phyloP scores from a whole-genome alignment of 1,140 invertebrate species.

The Mya arenaria region DNA sequence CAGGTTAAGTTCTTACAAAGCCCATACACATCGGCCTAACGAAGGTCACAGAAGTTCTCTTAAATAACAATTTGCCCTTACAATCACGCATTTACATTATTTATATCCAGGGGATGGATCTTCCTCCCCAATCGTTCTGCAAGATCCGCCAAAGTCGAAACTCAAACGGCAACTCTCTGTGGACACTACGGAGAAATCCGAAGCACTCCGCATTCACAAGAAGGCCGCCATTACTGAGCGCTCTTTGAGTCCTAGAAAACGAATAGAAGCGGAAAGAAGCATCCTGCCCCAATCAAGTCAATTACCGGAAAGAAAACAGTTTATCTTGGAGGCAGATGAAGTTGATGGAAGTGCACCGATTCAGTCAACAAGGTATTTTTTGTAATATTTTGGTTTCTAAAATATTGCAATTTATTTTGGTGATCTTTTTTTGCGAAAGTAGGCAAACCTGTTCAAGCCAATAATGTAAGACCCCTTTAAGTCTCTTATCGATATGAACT shows the following conservation, averaged over 20 bases:
- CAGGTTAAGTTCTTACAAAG: neutral
- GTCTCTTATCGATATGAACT: too few species aligned
- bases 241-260: neutral
- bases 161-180: conserved; percentile 45
- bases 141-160: conserved; percentile 40
- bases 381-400: too few species aligned
- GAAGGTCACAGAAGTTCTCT: neutral
- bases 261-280: neutral
- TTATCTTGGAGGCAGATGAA: too few species aligned
- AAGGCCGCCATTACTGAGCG: conserved; percentile 2
- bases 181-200: conserved; percentile 27
- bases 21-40: neutral
- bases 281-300: neutral
- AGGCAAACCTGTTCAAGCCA: too few species aligned
- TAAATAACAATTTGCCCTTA: neutral
- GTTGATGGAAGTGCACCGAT: too few species aligned
- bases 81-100: neutral
- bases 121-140: neutral
- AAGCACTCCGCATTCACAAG: conserved; percentile 18
- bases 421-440: too few species aligned
- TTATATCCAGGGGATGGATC: neutral
- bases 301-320: too few species aligned
- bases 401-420: too few species aligned
- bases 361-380: too few species aligned
- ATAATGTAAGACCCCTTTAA: too few species aligned